Percentiles rank a stretch among this genome's conserved stretches.
Conservation (phyloP, 2,113 vertebrate species). For the Nycticryphes semicollaris region DNA sequence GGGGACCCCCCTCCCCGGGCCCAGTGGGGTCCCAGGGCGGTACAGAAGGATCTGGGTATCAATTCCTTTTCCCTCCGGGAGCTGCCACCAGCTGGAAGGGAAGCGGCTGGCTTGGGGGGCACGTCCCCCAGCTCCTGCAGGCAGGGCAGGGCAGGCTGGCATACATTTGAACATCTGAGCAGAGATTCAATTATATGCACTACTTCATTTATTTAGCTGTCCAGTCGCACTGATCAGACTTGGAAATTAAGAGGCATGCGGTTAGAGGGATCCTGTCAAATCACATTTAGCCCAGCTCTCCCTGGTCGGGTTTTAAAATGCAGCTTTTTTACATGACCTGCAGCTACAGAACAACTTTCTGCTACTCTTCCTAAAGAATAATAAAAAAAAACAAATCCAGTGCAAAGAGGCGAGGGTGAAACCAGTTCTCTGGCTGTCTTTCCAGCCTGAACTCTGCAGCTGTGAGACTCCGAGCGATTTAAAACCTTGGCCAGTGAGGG, state of each 20-base stretch:
- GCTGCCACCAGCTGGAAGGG: not conserved
- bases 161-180: not conserved
- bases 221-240: constrained; percentile 48
- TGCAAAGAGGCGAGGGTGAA: not conserved
- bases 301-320: not conserved
- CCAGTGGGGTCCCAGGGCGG: not conserved
- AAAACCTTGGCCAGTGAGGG: not conserved
- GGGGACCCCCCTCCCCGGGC: not conserved
- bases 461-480: not conserved
- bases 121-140: not conserved
- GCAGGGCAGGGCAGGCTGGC: not conserved
- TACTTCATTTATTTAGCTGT: constrained; percentile 49
- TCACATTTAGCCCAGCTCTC: constrained; percentile 26
- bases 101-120: not conserved
- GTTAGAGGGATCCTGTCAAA: constrained; percentile 49
- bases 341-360: constrained; percentile 56
- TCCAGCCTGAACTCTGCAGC: constrained; percentile 9
- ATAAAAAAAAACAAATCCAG: not conserved
- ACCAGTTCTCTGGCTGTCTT: not conserved
- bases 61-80: not conserved
- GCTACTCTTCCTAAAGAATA: not conserved
- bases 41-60: not conserved
- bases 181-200: constrained; percentile 48
- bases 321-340: constrained; percentile 20
- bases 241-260: constrained; percentile 52